Percentiles rank a stretch among this genome's conserved stretches.
Evolutionary conservation across 2,888 invertebrate genomes (phyloP).

Genomic region (Rhagonycha fulva): DNA sequence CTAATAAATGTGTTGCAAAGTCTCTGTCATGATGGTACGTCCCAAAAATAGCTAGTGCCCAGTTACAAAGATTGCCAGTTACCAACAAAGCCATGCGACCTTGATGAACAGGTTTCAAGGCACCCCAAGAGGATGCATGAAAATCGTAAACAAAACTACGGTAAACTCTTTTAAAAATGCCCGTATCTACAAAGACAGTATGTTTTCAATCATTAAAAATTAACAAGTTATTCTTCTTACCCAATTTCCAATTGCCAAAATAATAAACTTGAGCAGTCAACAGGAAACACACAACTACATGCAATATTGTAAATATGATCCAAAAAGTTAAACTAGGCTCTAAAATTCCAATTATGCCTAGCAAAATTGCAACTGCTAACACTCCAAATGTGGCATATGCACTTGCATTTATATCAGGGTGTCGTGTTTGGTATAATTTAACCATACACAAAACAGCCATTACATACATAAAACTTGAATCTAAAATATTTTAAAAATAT

Average conservation of each 20-base stretch:
- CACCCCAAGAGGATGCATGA: constrained; percentile 51
- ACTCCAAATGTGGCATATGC: constrained; percentile 79
- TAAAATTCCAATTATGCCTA: constrained; percentile 70
- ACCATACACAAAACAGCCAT: constrained; percentile 85
- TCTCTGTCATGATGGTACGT: constrained; percentile 66
- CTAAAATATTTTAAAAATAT: constrained; percentile 56
- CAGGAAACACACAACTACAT: constrained; percentile 67
- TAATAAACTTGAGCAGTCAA: constrained; percentile 77
- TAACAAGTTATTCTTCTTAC: constrained; percentile 50
- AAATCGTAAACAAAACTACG: constrained; percentile 50
- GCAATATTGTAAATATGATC: constrained; percentile 71
- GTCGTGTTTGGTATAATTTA: constrained; percentile 85
- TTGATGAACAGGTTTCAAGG: constrained; percentile 55
- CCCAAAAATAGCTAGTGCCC: constrained; percentile 69
- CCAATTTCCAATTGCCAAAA: constrained; percentile 71
- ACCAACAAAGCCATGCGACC: constrained; percentile 63
- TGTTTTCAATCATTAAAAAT: neutral
- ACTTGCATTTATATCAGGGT: constrained; percentile 85
- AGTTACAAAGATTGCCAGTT: constrained; percentile 67
- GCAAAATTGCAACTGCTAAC: constrained; percentile 75
- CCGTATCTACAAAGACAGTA: constrained; percentile 40
- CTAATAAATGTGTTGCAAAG: constrained; percentile 79
- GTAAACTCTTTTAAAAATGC: constrained; percentile 42
- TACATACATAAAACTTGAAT: constrained; percentile 92
- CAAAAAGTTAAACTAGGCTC: constrained; percentile 70